A percentile compares a stretch with the other conserved stretches of the same genome.
These are phyloP conservation scores for Plusia festucae DNA, from an alignment of 2,888 invertebrate genomes.

Conservation along the genomic window DNA sequence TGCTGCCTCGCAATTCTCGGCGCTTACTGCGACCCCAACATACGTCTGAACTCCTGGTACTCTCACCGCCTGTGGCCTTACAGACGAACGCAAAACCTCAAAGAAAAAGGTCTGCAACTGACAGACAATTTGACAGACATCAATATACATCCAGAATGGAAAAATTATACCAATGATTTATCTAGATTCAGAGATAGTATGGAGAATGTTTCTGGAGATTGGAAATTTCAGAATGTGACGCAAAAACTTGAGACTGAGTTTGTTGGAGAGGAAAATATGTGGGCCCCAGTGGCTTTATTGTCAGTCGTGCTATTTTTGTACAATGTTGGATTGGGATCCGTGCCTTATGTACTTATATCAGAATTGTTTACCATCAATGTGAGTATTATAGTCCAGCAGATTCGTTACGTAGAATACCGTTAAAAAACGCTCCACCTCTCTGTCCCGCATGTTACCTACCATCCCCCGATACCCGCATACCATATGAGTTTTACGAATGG, in stretches of 20 bases:
- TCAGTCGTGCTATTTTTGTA: slow-evolving; percentile 82
- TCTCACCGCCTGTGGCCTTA: slow-evolving; percentile 75
- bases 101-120: slow-evolving; percentile 57
- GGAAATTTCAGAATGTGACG: slow-evolving; percentile 61
- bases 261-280: slow-evolving; percentile 67
- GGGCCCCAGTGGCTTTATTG: slow-evolving; percentile 79
- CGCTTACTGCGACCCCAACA: slow-evolving; percentile 81
- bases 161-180: slow-evolving; percentile 60
- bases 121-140: slow-evolving; percentile 57
- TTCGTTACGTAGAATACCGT: too few species aligned
- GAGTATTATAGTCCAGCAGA: too few species aligned
- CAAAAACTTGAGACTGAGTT: slow-evolving; percentile 55
- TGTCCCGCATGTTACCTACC: too few species aligned
- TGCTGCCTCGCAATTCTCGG: slow-evolving; percentile 81
- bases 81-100: slow-evolving; percentile 60
- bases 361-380: slow-evolving; percentile 83
- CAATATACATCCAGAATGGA: slow-evolving; percentile 47
- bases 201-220: slow-evolving; percentile 58
- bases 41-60: slow-evolving; percentile 79
- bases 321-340: slow-evolving; percentile 84
- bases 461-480: too few species aligned
- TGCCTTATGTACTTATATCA: slow-evolving; percentile 84
- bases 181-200: slow-evolving; percentile 57
- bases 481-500: too few species aligned
- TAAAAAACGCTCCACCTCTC: too few species aligned